Evolutionary conservation across 2,888 invertebrate genomes (phyloP).

Genomic region (Rotaria macrura): DNA sequence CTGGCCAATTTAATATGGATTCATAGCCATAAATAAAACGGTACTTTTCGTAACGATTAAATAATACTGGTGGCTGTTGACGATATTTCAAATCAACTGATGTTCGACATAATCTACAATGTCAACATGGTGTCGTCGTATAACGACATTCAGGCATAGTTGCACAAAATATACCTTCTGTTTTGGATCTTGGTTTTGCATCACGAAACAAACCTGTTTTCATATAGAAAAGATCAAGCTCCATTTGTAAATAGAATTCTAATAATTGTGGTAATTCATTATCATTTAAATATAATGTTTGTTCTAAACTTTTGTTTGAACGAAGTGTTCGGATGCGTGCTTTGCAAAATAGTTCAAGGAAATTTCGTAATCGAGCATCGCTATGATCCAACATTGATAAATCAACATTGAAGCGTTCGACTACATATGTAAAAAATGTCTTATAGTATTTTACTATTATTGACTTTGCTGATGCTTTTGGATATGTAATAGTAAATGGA

Average conservation of each 20-base stretch:
- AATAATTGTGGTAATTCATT: background rate
- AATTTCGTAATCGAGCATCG: background rate
- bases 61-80: background rate
- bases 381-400: background rate
- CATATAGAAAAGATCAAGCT: background rate
- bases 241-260: background rate
- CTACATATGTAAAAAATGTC: background rate
- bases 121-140: background rate
- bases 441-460: background rate
- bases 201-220: background rate
- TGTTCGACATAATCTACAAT: background rate
- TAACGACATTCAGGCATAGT: background rate
- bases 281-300: background rate
- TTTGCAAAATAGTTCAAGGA: background rate
- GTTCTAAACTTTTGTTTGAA: background rate
- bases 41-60: background rate
- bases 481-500: background rate
- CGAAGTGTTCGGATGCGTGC: background rate
- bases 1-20: background rate
- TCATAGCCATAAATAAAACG: background rate
- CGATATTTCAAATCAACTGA: background rate
- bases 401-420: background rate
- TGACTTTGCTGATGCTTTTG: background rate
- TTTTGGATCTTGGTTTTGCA: background rate
- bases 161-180: background rate